Evolutionary conservation across 2,888 invertebrate species (phyloP).

Genomic region (Bedellia somnulentella): DNA sequence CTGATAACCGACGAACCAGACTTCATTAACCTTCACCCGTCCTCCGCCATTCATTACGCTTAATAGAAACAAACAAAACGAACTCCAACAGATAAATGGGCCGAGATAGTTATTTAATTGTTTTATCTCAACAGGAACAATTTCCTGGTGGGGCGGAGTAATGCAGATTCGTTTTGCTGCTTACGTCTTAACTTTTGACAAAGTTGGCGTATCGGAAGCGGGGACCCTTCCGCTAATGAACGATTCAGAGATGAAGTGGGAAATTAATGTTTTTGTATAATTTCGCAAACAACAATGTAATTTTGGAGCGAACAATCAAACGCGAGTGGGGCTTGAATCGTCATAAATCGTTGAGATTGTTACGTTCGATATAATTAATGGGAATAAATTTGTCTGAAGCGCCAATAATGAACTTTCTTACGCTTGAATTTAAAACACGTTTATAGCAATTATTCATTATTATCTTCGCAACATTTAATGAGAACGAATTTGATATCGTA

Average conservation of each 20-base stretch:
- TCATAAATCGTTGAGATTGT: too few species aligned
- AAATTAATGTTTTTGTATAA: constrained; percentile 44
- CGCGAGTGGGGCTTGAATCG: too few species aligned
- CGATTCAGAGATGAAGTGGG: constrained; percentile 36
- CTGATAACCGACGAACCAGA: constrained; percentile 25
- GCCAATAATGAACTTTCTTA: too few species aligned
- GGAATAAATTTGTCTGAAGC: too few species aligned
- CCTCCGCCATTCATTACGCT: constrained; percentile 41
- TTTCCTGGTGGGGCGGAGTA: constrained; percentile 22
- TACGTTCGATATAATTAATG: too few species aligned
- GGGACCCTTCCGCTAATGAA: constrained; percentile 36
- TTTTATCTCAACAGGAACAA: constrained; percentile 32
- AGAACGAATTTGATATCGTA: too few species aligned
- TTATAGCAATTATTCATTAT: background rate
- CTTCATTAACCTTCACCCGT: constrained; percentile 48
- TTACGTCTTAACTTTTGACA: constrained; percentile 46
- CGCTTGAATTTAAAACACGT: too few species aligned
- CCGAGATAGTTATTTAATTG: constrained; percentile 51
- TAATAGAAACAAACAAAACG: constrained; percentile 54
- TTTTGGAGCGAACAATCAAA: constrained; percentile 14
- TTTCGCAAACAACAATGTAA: constrained; percentile 25
- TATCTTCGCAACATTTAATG: too few species aligned
- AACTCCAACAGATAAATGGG: constrained; percentile 45
- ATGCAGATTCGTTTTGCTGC: constrained; percentile 45
- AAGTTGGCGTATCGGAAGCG: constrained; percentile 29